Evolutionary conservation across 2,797 vertebrate species (phyloP), one percentile per base, ranked within the genome.

Genomic region (Florisuga fusca): DNA sequence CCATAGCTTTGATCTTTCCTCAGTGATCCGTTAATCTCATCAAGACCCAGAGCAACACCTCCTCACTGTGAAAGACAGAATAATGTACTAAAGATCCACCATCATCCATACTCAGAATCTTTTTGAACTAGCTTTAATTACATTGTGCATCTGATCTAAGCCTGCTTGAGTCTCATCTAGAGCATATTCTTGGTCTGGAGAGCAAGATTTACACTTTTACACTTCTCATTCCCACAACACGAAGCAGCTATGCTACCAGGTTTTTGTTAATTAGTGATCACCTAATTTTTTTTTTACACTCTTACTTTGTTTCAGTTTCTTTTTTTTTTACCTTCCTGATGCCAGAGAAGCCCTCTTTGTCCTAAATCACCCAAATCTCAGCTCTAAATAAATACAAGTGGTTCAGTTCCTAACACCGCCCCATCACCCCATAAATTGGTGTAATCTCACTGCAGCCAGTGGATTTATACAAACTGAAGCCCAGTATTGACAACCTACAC

Each of bases 1-100:
- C 36, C 16, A 19, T 22, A 57, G 66, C 93, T 96, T 93, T 95
- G 89, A 91, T 96, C 94, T 92, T 86, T 59, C 73, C 67, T 63
- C 62, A 76, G 31, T 38, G 76, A 71, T 10, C 73, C 0, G 3
- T 46, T 96, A 93, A 94, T 87, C 76, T 86, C 73, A 72, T 87
- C 89, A 90, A 86, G 84, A 72, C 27, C 29, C 21, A 76, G 41
- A 73, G 76, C 45, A 88, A 84, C 79, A 62, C 14, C 38, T 89
- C 63, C 50, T 71, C 55, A 4, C 71, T 17, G 69, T 67, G 76
- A 86, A 79, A 88, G 66, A 61, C 43, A 75, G 76, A 81, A 64
- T 68, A 68, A 74, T 11, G 15, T 78, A 53, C 51, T 45, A 33
- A 88, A 29, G 26, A 78, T 80, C 91, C 69, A 51, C 66, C 53